Conservation (phyloP, 2,888 invertebrate genomes). For the Dicycla oo region DNA sequence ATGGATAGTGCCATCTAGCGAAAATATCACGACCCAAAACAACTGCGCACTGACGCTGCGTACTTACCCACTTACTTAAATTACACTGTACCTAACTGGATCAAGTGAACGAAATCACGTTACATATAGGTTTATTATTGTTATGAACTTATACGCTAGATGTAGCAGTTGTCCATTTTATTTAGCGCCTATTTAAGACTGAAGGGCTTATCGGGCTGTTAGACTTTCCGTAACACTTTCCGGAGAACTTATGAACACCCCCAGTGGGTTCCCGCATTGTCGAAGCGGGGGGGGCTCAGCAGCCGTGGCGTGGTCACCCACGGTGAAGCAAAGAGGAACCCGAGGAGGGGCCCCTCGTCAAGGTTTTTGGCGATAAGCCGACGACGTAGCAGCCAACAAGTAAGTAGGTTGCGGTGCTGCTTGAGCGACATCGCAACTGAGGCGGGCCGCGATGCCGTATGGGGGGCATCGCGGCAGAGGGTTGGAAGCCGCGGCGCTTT, state of each 20-base stretch:
- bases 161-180: conserved; percentile 38
- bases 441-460: too few species aligned
- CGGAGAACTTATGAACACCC: background rate
- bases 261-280: too few species aligned
- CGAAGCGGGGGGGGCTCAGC: too few species aligned
- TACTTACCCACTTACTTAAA: background rate
- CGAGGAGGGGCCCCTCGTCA: too few species aligned
- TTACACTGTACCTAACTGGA: background rate
- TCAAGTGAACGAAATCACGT: conserved; percentile 26
- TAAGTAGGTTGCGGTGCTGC: too few species aligned
- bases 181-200: background rate
- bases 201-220: background rate
- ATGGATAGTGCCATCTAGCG: conserved; percentile 49
- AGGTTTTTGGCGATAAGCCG: too few species aligned
- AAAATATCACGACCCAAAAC: conserved; percentile 6
- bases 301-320: too few species aligned
- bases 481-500: too few species aligned
- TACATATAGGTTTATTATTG: conserved; percentile 17
- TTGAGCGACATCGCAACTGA: too few species aligned
- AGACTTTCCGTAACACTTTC: background rate
- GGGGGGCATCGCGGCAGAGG: too few species aligned
- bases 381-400: too few species aligned
- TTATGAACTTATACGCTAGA: conserved; percentile 42
- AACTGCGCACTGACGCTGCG: background rate
- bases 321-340: too few species aligned